Base-by-base conservation (phyloP, 2,797 vertebrate species). In the Cyprinella venusta region DNA sequence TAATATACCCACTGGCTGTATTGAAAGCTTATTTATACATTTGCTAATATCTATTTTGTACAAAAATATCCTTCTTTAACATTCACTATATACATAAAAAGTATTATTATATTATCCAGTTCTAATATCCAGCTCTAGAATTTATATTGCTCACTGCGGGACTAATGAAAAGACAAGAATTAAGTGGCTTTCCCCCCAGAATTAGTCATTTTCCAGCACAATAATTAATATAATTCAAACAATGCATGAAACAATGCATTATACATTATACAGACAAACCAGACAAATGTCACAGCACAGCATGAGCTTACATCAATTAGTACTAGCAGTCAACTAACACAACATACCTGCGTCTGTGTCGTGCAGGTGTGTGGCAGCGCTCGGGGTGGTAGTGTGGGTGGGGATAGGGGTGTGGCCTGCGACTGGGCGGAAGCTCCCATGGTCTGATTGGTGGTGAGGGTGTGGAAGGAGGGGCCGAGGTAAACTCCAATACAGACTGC, bases 381-480 rank as follows among this genome's bases (percentile, higher is more conserved):
- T 99, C 97, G 88, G 96, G 96, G 94, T 96, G 96, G 96, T 97
- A 98, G 90, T 96, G 96, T 38, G 92, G 72, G 86, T 94, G 94
- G 91, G 96, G 96, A 95, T 96, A 95, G 89, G 93, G 93, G 91
- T 97, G 94, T 83, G 94, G 93, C 90, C 97, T 94, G 87, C 97
- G 96, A 91, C 94, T 97, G 86, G 95, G 96, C 87, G 96, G 95
- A 88, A 97, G 97, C 94, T 99, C 97, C 97, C 97, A 98, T 90
- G 98, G 97, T 92, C 97, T 96, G 94, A 98, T 98, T 90, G 98
- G 98, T 76, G 98, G 97, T 69, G 98, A 99, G 5, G 98, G 96
- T 54, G 96, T 95, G 89, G 97, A 96, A 84, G 97, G 96, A 82
- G 96, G 96, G 85, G 97, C 93, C 19, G 95, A 92, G 79, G 97